Conservation (phyloP, 1,140 invertebrate species). For the Globodera ellingtonae region DNA sequence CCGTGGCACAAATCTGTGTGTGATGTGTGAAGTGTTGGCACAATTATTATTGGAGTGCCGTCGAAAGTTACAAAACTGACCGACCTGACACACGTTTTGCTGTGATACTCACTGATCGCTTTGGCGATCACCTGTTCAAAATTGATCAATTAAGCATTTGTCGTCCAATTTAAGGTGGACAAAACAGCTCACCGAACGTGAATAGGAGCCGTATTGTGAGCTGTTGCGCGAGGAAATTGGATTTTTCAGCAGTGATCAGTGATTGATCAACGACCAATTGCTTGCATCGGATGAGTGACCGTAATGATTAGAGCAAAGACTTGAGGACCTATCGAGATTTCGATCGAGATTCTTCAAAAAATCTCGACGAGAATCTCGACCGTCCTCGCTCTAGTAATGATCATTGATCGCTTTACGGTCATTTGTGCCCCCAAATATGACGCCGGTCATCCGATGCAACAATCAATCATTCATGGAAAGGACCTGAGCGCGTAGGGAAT, state of each 20-base stretch:
- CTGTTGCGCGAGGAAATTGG: constrained; percentile 7
- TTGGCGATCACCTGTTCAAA: constrained; percentile 52
- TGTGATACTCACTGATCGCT: constrained; percentile 53
- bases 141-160: constrained; percentile 2
- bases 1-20: constrained; percentile 46
- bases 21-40: neutral
- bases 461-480: neutral
- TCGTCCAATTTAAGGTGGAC: constrained; percentile 41
- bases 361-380: too few species aligned
- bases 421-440: neutral
- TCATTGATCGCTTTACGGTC: neutral
- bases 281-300: too few species aligned
- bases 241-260: neutral
- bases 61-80: constrained; percentile 21
- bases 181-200: constrained; percentile 42
- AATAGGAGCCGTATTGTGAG: constrained; percentile 59
- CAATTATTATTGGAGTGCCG: too few species aligned
- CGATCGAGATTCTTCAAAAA: too few species aligned
- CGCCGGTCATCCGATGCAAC: neutral
- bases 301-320: too few species aligned
- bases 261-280: neutral
- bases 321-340: too few species aligned
- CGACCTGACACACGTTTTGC: constrained; percentile 61
- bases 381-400: too few species aligned
- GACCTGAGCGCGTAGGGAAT: constrained; percentile 60